phyloP scores from a whole-genome alignment of 1,140 invertebrate species.

The Riptortus pedestris region DNA sequence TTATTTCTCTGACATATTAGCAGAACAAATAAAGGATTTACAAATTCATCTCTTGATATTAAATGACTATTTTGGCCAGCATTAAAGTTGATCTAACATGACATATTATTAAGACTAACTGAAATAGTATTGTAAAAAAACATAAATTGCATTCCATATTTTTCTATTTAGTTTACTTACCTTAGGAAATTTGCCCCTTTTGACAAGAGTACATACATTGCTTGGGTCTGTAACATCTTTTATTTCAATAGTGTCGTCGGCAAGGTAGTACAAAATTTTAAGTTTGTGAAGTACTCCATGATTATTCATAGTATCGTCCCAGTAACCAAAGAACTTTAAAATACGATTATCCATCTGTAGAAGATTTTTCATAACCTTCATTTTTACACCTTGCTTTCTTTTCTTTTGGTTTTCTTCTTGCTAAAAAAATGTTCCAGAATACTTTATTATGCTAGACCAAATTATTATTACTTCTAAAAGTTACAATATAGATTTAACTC shows the following conservation, averaged over 20 bases:
- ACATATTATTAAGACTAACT: no score
- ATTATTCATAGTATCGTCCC: conserved; percentile 70
- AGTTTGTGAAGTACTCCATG: conserved; percentile 63
- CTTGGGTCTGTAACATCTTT: conserved; percentile 48
- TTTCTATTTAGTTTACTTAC: no score
- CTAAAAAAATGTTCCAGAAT: not conserved
- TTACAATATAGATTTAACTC: no score
- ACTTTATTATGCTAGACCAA: no score
- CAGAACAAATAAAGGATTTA: no score
- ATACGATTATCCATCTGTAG: conserved; percentile 64
- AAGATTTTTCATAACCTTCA: conserved; percentile 54
- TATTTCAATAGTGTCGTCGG: conserved; percentile 82
- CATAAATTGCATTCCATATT: no score
- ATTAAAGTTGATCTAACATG: no score
- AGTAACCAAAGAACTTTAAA: conserved; percentile 74
- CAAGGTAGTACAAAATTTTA: conserved; percentile 70
- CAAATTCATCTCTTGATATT: no score
- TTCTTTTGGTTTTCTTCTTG: conserved; percentile 37
- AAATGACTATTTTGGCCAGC: no score
- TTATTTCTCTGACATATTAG: no score
- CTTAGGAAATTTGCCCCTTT: conserved; percentile 70
- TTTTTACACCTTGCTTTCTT: conserved; percentile 32
- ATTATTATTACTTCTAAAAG: no score
- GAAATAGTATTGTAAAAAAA: no score
- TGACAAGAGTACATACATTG: conserved; percentile 40